These are phyloP conservation scores for Cantharis rufa DNA, from an alignment of 2,888 invertebrate genomes.

Conservation along the genomic window DNA sequence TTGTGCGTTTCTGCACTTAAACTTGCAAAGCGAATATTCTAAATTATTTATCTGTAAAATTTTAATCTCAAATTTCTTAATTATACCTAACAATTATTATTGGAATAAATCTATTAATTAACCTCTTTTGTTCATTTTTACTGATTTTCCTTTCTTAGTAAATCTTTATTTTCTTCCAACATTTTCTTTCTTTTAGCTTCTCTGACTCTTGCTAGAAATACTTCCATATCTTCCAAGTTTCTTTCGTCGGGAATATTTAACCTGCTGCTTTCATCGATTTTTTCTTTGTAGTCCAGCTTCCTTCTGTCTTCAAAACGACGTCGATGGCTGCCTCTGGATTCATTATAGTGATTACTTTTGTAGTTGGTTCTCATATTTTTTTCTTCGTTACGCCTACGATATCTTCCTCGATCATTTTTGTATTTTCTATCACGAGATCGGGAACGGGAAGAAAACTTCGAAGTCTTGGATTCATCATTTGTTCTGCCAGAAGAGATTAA, in stretches of 20 bases:
- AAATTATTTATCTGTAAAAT: neutral
- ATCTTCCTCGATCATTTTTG: too few species aligned
- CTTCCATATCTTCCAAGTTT: neutral
- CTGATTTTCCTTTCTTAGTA: neutral
- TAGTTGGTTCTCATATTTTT: too few species aligned
- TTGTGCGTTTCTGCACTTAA: neutral
- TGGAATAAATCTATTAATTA: neutral
- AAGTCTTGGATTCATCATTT: neutral
- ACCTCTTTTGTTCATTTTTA: neutral
- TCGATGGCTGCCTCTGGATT: neutral
- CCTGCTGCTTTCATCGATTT: neutral
- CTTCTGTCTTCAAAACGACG: neutral
- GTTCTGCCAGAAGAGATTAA: neutral
- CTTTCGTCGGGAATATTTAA: neutral
- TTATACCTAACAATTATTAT: neutral
- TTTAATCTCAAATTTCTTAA: neutral
- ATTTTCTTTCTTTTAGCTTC: neutral
- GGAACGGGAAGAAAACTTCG: neutral
- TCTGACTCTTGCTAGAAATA: neutral
- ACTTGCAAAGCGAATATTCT: neutral
- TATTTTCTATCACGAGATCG: neutral
- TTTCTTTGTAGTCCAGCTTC: neutral
- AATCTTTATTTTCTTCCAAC: neutral
- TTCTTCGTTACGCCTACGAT: too few species aligned
- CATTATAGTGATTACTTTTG: neutral